Evolutionary conservation across 2,888 invertebrate genomes (phyloP).

Genomic region (Tipula unca): DNA sequence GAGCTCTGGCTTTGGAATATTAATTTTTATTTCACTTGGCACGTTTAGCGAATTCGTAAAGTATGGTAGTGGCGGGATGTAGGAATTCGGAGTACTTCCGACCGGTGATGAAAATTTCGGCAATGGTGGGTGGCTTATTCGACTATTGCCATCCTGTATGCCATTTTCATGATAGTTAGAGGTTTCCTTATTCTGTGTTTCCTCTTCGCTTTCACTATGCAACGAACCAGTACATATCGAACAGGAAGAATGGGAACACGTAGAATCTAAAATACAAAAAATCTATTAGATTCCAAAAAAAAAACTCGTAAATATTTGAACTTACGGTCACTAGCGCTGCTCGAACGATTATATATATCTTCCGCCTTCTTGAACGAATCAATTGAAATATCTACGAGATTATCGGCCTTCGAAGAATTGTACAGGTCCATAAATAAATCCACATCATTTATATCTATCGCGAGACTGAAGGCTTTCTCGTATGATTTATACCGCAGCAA

Average conservation of each 20-base stretch:
- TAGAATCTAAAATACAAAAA: slow-evolving; percentile 46
- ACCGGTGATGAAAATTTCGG: slow-evolving; percentile 25
- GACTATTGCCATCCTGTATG: slow-evolving; percentile 35
- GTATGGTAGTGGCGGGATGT: slow-evolving; percentile 40
- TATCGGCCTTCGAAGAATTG: slow-evolving; percentile 57
- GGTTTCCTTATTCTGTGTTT: slow-evolving; percentile 31
- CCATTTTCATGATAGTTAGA: not conserved
- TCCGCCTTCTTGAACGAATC: slow-evolving; percentile 64
- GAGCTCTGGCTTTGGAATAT: slow-evolving; percentile 39
- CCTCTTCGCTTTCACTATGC: slow-evolving; percentile 35
- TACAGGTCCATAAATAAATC: slow-evolving; percentile 81
- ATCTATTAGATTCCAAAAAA: not conserved
- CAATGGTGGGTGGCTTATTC: slow-evolving; percentile 28
- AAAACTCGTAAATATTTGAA: not conserved
- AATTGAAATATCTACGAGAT: slow-evolving; percentile 50
- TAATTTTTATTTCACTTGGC: slow-evolving; percentile 33
- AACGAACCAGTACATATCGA: slow-evolving; percentile 51
- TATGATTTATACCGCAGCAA: slow-evolving; percentile 68
- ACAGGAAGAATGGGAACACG: slow-evolving; percentile 62
- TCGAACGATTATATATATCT: slow-evolving; percentile 34
- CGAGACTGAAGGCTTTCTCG: slow-evolving; percentile 76
- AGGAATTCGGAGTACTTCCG: slow-evolving; percentile 30
- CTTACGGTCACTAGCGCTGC: slow-evolving; percentile 38
- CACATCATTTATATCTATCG: slow-evolving; percentile 75
- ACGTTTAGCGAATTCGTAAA: slow-evolving; percentile 39